Base-by-base conservation (phyloP, 2,888 invertebrate genomes). In the Stratiomys singularior region DNA sequence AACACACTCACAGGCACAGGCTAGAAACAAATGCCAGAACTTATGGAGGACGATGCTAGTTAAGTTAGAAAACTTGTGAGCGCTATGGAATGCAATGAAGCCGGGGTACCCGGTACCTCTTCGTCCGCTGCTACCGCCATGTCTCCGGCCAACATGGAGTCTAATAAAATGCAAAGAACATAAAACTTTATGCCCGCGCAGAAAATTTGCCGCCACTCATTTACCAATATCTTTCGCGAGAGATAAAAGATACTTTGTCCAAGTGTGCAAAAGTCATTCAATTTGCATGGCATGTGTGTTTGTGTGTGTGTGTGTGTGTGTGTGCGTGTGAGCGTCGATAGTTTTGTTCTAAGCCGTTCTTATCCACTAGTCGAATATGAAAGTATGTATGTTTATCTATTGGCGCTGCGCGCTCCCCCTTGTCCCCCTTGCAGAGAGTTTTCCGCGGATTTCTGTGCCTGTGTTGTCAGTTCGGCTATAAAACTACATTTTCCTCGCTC, bases 401-500 rank as follows among this genome's bases (percentile, higher is more conserved):
- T 52, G 7, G 15, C 15, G 15, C 15, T 52, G 13, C 25, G 18
- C 37, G 37, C 37, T 9, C 37, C 37, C 37, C 23, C 23, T 60
- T 47, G 37, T 37, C 37, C 66, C 5, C 3, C n/a, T 37, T 18
- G 37, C 37, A 37, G 9, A 1, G 30, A n/a, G 69, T 25, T 47
- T 69, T 69, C 47, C 2, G 46, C 69, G 23, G 47, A 69, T 69
- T 69, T 69, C 13, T 69, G 23, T 47, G 69, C 47, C 47, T 23
- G 69, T 25, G 44, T 18, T 47, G 30, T 69, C 47, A 23, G 46
- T 69, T 47, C 69, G 69, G 69, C 69, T 69, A 47, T 69, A 47
- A 69, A 66, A 66, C 37, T 25, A 15, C 18, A 64, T 15, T n/a
- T 56, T 56, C 37, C 9, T 37, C 37, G 15, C 11, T 60, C 7